Evolutionary conservation across 2,797 vertebrate species (phyloP).

Genomic region (Fringilla coelebs): DNA sequence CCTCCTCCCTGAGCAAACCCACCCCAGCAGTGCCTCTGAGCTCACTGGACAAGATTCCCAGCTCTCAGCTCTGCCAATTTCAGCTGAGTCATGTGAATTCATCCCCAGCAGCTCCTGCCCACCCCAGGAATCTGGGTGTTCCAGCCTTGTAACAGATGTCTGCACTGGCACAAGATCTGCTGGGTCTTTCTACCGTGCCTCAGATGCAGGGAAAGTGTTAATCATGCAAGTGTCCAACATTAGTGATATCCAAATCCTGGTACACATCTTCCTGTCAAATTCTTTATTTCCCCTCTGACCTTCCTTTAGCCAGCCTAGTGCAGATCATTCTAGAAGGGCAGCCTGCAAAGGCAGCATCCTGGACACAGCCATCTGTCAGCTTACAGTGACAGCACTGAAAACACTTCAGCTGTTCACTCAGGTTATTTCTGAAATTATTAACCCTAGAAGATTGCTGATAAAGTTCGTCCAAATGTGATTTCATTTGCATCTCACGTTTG

Average conservation of each 20-base stretch:
- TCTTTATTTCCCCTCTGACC: constrained; percentile 47
- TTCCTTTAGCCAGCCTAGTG: background rate
- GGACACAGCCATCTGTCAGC: background rate
- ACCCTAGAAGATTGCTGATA: background rate
- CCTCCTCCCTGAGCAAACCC: background rate
- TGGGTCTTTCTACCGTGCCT: background rate
- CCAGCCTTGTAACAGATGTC: background rate
- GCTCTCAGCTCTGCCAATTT: background rate
- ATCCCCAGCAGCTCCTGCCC: background rate
- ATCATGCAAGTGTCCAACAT: background rate
- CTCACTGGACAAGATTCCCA: background rate
- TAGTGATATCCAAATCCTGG: background rate
- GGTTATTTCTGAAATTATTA: background rate
- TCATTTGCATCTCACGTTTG: background rate
- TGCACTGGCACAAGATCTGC: background rate
- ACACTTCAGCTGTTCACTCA: background rate
- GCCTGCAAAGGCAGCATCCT: background rate
- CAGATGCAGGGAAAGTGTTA: constrained; percentile 11
- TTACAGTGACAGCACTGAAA: background rate
- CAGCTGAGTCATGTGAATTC: constrained; percentile 23
- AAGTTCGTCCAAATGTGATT: background rate
- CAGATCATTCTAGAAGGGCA: background rate
- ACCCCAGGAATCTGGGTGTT: constrained; percentile 1
- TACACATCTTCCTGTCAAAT: constrained; percentile 22
- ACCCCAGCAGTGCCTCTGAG: background rate